phyloP scores from a whole-genome alignment of 1,140 invertebrate genomes.

The Ptiloglossa arizonensis region DNA sequence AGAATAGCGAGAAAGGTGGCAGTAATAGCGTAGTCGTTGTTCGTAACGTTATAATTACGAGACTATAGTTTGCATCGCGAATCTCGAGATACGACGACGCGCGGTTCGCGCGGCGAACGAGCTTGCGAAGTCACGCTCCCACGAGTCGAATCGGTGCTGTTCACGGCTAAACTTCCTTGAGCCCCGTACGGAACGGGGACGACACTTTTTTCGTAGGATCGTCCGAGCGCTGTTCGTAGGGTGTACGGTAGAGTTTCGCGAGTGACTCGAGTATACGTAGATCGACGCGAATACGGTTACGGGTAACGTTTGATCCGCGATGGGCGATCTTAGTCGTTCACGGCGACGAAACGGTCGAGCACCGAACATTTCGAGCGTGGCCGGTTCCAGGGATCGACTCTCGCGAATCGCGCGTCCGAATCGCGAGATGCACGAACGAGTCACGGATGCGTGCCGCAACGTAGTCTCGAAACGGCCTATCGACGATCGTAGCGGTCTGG shows the following conservation, averaged over 20 bases:
- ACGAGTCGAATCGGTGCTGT: neutral
- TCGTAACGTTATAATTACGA: constrained; percentile 36
- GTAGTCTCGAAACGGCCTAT: constrained; percentile 61
- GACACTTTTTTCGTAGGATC: no score
- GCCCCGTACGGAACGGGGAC: no score
- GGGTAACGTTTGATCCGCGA: no score
- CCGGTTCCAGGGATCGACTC: no score
- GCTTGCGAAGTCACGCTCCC: neutral
- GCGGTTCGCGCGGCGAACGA: neutral
- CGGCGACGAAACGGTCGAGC: no score
- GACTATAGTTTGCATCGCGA: constrained; percentile 26
- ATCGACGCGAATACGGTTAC: no score
- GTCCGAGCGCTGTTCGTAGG: no score
- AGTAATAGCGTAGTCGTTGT: constrained; percentile 57
- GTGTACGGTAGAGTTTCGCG: no score
- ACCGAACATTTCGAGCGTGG: no score
- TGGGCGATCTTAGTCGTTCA: no score
- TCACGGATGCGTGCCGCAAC: constrained; percentile 19
- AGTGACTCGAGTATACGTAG: no score
- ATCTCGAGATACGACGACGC: neutral
- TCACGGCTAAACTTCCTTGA: no score
- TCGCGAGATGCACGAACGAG: neutral
- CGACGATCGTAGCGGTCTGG: constrained; percentile 55
- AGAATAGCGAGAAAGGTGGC: constrained; percentile 62
- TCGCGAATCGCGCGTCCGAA: neutral